A percentile compares a stretch with the other conserved stretches of the same genome.
These are phyloP conservation scores for Apocheima hispidaria DNA, from an alignment of 2,888 invertebrate genomes.

Conservation along the genomic window DNA sequence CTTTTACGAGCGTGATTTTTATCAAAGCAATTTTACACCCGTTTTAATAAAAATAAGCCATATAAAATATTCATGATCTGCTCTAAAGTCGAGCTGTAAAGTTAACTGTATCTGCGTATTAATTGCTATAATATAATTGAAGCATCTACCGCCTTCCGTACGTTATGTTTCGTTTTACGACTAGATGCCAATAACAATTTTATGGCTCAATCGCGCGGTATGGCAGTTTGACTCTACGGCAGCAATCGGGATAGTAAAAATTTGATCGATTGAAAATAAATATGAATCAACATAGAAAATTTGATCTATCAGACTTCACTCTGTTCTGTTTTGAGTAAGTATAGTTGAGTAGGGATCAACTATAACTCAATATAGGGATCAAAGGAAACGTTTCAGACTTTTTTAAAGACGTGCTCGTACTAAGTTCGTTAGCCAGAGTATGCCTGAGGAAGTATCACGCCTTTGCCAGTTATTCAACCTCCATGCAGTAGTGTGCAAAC, in stretches of 20 bases:
- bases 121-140: slow-evolving; percentile 60
- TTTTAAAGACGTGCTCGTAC: too few species aligned
- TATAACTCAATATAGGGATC: too few species aligned
- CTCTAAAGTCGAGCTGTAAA: slow-evolving; percentile 50
- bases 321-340: too few species aligned
- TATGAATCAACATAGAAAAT: slow-evolving; percentile 7
- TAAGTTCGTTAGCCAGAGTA: too few species aligned
- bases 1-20: slow-evolving; percentile 28
- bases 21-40: slow-evolving; percentile 26
- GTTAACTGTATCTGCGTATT: slow-evolving; percentile 53
- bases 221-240: slow-evolving; percentile 26
- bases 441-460: too few species aligned
- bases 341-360: too few species aligned
- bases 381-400: too few species aligned
- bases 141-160: slow-evolving; percentile 49
- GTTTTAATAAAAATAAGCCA: slow-evolving; percentile 22
- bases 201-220: slow-evolving; percentile 51
- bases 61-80: slow-evolving; percentile 45
- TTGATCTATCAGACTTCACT: neutral
- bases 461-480: too few species aligned
- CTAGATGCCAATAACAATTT: slow-evolving; percentile 59
- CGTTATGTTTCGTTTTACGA: slow-evolving; percentile 59
- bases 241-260: slow-evolving; percentile 52
- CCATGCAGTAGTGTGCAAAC: too few species aligned
- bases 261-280: slow-evolving; percentile 38